Percentiles rank a stretch among this genome's conserved stretches.
Conservation (phyloP, 2,113 vertebrate genomes). For the Andinoacara biseriatus region DNA sequence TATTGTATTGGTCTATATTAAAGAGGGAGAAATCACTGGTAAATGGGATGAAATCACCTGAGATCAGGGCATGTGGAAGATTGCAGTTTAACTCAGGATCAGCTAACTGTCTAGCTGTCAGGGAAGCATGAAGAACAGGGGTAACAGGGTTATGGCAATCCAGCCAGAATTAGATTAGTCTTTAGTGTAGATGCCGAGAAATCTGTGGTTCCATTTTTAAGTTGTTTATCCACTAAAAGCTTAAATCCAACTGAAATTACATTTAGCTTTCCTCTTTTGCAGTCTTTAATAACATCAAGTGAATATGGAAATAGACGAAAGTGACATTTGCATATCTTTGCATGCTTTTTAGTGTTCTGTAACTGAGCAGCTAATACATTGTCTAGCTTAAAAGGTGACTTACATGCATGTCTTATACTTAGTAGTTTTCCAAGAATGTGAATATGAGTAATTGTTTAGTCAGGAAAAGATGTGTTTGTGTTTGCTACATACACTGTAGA, state of each 20-base stretch:
- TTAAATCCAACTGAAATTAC: not conserved
- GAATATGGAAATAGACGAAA: not conserved
- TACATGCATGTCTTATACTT: too few species aligned
- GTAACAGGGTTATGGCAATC: not conserved
- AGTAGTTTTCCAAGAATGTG: not conserved
- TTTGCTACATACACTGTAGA: not conserved
- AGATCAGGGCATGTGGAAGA: not conserved
- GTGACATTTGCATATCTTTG: not conserved
- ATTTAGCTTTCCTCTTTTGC: not conserved
- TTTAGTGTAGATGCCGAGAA: not conserved
- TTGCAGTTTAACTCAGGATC: not conserved
- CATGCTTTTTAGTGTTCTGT: constrained; percentile 6
- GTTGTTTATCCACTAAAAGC: not conserved
- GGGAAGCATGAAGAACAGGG: not conserved
- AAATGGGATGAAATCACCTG: not conserved
- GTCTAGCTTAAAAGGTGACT: not conserved
- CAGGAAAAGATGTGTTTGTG: not conserved
- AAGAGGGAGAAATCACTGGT: not conserved
- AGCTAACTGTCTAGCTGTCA: not conserved
- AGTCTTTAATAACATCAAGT: not conserved
- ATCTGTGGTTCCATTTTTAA: constrained; percentile 1
- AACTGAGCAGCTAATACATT: not conserved
- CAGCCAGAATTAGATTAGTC: not conserved
- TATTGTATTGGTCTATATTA: not conserved
- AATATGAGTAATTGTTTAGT: constrained; percentile 10